These are phyloP conservation scores for Gymnothorax reevesii DNA, from an alignment of 2,797 vertebrate species.

Conservation along the genomic window DNA sequence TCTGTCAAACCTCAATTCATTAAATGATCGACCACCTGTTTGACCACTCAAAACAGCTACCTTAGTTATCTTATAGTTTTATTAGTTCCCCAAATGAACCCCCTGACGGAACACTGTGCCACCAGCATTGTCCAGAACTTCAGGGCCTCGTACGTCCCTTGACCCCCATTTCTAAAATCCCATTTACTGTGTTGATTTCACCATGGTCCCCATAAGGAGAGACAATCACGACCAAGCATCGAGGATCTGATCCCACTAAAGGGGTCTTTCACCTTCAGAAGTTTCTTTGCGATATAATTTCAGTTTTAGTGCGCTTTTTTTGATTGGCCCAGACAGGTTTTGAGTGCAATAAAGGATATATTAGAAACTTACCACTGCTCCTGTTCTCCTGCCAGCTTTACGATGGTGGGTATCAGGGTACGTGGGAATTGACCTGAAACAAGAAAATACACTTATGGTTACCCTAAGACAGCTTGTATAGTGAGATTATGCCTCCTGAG, in stretches of 20 bases:
- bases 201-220: not conserved
- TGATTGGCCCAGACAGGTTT: constrained; percentile 1
- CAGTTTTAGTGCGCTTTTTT: not conserved
- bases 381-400: not conserved
- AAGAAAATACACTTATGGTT: not conserved
- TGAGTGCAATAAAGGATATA: constrained; percentile 2
- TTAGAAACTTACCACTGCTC: not conserved
- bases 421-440: not conserved
- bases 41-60: not conserved
- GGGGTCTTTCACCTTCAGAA: not conserved
- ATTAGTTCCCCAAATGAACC: not conserved
- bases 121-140: not conserved
- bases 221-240: not conserved
- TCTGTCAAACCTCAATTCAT: not conserved
- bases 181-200: not conserved
- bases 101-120: not conserved
- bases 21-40: not conserved
- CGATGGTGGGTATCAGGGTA: not conserved
- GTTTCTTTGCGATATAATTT: not conserved
- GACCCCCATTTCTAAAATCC: not conserved
- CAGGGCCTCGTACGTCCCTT: not conserved
- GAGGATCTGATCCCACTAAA: not conserved
- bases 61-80: not conserved
- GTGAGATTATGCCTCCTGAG: not conserved
- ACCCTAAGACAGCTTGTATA: not conserved